phyloP scores from a whole-genome alignment of 2,113 vertebrate species.

The Capreolus pygargus region DNA sequence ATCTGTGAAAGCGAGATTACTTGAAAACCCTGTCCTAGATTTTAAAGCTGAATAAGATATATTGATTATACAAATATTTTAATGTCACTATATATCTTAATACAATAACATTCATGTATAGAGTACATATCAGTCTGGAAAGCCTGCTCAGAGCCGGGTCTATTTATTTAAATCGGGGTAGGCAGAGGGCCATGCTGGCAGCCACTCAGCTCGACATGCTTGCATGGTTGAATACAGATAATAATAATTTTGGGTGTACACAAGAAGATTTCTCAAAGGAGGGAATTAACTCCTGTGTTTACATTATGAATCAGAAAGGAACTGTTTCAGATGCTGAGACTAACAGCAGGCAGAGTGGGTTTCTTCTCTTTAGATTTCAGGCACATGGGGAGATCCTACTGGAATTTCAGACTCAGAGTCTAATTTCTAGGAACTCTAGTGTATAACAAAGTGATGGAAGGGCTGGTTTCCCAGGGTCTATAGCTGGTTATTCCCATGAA shows the following conservation, averaged over 20 bases:
- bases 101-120: slow-evolving; percentile 62
- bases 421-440: slow-evolving; percentile 25
- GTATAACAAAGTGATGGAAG: not conserved
- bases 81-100: slow-evolving; percentile 61
- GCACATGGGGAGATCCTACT: not conserved
- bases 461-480: not conserved
- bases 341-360: not conserved
- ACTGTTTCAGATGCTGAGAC: slow-evolving; percentile 4
- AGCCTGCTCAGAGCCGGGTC: slow-evolving; percentile 7
- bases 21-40: slow-evolving; percentile 33
- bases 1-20: slow-evolving; percentile 41
- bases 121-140: slow-evolving; percentile 10
- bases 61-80: slow-evolving; percentile 65
- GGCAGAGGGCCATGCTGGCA: slow-evolving; percentile 17
- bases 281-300: slow-evolving; percentile 17
- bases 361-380: slow-evolving; percentile 8
- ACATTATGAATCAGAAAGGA: slow-evolving; percentile 32
- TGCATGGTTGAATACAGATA: slow-evolving; percentile 17
- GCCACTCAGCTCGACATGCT: not conserved
- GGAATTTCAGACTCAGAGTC: slow-evolving; percentile 21
- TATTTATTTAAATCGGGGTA: slow-evolving; percentile 52
- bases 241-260: slow-evolving; percentile 33
- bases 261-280: slow-evolving; percentile 24
- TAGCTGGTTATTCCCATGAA: not conserved
- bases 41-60: slow-evolving; percentile 58